Evolutionary conservation across 2,888 invertebrate species (phyloP).

Genomic region (Archaeoteleia sp.): DNA sequence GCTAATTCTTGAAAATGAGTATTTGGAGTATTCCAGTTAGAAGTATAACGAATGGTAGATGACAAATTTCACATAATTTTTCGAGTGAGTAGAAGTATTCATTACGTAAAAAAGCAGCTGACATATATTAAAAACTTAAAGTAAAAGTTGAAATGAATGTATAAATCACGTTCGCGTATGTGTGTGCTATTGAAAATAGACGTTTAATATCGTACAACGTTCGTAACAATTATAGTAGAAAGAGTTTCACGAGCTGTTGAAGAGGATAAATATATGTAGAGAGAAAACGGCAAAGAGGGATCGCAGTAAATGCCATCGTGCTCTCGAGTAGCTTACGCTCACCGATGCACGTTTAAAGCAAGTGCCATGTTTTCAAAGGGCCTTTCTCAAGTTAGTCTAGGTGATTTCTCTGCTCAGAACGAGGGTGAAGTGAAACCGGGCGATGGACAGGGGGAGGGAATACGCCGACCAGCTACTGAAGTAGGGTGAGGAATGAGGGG

Average conservation of each 20-base stretch:
- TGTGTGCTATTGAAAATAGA: neutral
- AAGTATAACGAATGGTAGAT: too few relatives aligned
- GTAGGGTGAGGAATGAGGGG: slow-evolving; percentile 38
- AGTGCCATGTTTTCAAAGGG: slow-evolving; percentile 50
- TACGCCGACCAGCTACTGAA: slow-evolving; percentile 27
- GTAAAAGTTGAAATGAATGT: too few relatives aligned
- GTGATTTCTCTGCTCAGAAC: slow-evolving; percentile 39
- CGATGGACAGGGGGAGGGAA: slow-evolving; percentile 15
- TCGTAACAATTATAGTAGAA: slow-evolving; percentile 11
- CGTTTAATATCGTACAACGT: neutral
- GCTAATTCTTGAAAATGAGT: too few relatives aligned
- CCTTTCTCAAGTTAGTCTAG: slow-evolving; percentile 43
- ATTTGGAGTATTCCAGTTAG: too few relatives aligned
- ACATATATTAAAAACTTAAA: too few relatives aligned
- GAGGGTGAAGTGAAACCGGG: slow-evolving; percentile 34
- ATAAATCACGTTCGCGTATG: too few relatives aligned
- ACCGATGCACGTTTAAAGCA: slow-evolving; percentile 43
- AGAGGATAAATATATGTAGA: slow-evolving; percentile 27
- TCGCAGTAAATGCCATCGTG: slow-evolving; percentile 33
- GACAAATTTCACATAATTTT: too few relatives aligned
- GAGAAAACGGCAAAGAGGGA: slow-evolving; percentile 12
- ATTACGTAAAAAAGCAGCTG: too few relatives aligned
- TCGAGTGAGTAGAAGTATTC: too few relatives aligned
- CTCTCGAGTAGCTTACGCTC: slow-evolving; percentile 38
- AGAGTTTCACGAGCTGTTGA: slow-evolving; percentile 4